These are phyloP conservation scores for Python bivittatus DNA, from an alignment of 2,113 vertebrate genomes.

Conservation along the genomic window DNA sequence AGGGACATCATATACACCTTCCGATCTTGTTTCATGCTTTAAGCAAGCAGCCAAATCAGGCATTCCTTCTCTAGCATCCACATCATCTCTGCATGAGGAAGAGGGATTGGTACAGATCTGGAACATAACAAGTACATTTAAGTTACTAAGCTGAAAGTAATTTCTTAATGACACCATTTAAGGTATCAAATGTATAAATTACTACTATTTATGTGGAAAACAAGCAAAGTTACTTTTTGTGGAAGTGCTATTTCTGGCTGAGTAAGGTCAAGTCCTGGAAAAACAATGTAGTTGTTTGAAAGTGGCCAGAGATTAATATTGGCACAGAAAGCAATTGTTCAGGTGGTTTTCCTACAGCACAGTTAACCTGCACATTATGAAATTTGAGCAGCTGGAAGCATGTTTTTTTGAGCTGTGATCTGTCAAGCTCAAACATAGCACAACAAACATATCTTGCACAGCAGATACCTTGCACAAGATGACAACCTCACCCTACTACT, in stretches of 20 bases:
- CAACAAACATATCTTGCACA: background rate
- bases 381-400: background rate
- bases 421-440: background rate
- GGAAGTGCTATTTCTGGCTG: background rate
- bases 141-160: slow-evolving; percentile 16
- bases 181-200: background rate
- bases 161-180: background rate
- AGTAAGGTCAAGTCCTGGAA: background rate
- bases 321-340: background rate
- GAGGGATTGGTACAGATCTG: slow-evolving; percentile 85
- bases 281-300: background rate
- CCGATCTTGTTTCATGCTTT: slow-evolving; percentile 66
- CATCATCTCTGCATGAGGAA: slow-evolving; percentile 70
- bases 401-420: background rate
- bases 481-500: background rate
- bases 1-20: slow-evolving; percentile 91
- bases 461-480: background rate
- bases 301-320: too few relatives aligned
- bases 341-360: background rate
- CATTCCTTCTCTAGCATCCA: slow-evolving; percentile 75
- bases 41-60: slow-evolving; percentile 85
- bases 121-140: slow-evolving; percentile 36
- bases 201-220: background rate
- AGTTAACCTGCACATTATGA: background rate
- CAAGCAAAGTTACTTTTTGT: background rate